Evolutionary conservation across 1,140 invertebrate genomes (phyloP).

Genomic region (Psilanteris sp.): DNA sequence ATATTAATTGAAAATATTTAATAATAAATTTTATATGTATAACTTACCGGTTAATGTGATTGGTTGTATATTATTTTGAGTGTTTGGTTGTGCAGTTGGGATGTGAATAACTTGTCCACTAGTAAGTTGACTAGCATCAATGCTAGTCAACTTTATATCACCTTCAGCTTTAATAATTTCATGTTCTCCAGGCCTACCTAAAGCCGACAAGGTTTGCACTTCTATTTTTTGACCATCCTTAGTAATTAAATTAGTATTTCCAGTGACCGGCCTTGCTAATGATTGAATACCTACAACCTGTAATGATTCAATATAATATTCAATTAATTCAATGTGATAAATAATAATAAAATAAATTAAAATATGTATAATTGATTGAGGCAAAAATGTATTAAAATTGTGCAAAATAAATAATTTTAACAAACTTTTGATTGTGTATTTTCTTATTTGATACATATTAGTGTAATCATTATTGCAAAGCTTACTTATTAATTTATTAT

Average conservation of each 20-base stretch:
- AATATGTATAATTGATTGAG: too few relatives aligned
- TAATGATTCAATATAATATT: too few relatives aligned
- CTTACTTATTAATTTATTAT: too few relatives aligned
- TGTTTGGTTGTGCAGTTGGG: constrained; percentile 70
- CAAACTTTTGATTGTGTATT: too few relatives aligned
- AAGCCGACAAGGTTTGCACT: constrained; percentile 71
- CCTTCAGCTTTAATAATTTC: constrained; percentile 61
- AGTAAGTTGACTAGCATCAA: constrained; percentile 76
- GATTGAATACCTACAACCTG: constrained; percentile 76
- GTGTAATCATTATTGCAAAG: too few relatives aligned
- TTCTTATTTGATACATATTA: too few relatives aligned
- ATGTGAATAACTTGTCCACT: constrained; percentile 79
- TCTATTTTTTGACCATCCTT: constrained; percentile 79
- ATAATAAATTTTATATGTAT: too few relatives aligned
- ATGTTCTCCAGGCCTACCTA: constrained; percentile 72
- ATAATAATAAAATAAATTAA: too few relatives aligned
- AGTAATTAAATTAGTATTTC: constrained; percentile 70
- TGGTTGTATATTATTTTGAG: constrained; percentile 78
- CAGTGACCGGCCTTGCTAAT: constrained; percentile 66
- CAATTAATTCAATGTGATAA: too few relatives aligned
- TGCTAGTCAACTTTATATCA: constrained; percentile 77
- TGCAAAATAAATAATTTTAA: too few relatives aligned
- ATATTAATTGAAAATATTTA: too few relatives aligned
- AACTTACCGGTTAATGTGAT: constrained; percentile 82
- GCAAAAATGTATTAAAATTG: too few relatives aligned